These are phyloP conservation scores for Lacerta agilis DNA, from an alignment of 2,797 vertebrate genomes.

Conservation along the genomic window DNA sequence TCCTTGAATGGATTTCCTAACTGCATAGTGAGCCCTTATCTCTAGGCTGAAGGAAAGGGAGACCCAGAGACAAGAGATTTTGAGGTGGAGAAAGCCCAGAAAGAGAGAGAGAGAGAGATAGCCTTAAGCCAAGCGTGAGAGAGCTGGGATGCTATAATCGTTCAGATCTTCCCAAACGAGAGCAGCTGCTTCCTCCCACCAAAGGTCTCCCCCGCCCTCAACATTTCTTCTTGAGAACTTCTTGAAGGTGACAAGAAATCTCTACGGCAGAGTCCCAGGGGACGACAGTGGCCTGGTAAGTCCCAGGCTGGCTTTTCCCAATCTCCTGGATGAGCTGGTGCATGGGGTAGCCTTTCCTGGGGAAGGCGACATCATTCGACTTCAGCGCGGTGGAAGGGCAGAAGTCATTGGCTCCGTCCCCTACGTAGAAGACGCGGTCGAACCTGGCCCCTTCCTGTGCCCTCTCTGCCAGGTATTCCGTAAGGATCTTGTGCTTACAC, in stretches of 20 bases:
- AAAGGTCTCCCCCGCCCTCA: conserved; percentile 59
- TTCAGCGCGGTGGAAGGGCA: conserved; percentile 86
- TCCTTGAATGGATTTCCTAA: neutral
- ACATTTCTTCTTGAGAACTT: conserved; percentile 74
- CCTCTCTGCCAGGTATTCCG: conserved; percentile 87
- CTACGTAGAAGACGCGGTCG: conserved; percentile 90
- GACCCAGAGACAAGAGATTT: conserved; percentile 46
- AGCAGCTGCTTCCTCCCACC: neutral
- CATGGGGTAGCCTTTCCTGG: conserved; percentile 91
- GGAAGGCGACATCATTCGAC: conserved; percentile 86
- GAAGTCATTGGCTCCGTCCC: conserved; percentile 96
- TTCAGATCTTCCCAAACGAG: neutral
- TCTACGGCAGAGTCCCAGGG: conserved; percentile 90
- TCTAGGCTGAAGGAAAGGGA: neutral
- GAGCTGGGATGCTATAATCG: neutral
- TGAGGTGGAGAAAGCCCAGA: neutral
- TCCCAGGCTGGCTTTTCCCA: conserved; percentile 84
- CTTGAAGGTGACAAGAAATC: conserved; percentile 86
- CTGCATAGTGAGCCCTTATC: conserved; percentile 45
- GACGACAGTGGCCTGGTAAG: conserved; percentile 87
- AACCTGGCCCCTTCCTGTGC: conserved; percentile 86
- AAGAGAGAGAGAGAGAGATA: neutral
- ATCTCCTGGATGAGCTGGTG: conserved; percentile 89
- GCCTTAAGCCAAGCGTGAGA: neutral
- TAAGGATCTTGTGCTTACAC: conserved; percentile 92